These are phyloP conservation scores for Leucoraja erinaceus DNA, from an alignment of 2,113 vertebrate genomes.

Conservation along the genomic window DNA sequence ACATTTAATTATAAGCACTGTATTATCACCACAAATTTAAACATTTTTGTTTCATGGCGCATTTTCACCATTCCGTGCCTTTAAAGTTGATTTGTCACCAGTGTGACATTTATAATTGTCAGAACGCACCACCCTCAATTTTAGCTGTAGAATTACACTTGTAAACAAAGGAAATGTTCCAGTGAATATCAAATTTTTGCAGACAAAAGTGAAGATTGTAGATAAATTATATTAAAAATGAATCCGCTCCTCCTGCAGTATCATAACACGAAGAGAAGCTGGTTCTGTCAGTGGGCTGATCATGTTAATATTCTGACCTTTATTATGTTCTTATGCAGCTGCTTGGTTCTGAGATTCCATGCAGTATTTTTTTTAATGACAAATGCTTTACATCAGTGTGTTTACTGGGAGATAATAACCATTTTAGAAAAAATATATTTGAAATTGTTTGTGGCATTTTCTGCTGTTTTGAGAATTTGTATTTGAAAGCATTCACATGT, in stretches of 20 bases:
- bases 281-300: too few species aligned
- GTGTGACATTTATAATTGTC: background rate
- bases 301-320: background rate
- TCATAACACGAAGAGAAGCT: too few species aligned
- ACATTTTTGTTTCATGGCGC: too few species aligned
- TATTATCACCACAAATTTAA: background rate
- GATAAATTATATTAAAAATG: too few species aligned
- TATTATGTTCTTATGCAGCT: background rate
- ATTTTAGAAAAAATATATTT: background rate
- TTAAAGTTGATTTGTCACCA: background rate
- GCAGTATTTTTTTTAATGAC: background rate
- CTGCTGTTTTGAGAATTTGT: background rate
- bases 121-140: background rate
- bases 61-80: background rate
- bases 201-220: background rate
- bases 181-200: background rate
- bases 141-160: too few species aligned
- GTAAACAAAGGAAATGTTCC: background rate
- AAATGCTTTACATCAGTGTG: background rate
- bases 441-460: background rate
- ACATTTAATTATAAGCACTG: background rate
- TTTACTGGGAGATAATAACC: background rate
- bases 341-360: background rate
- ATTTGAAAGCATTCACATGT: background rate
- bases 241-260: too few species aligned